Percentiles rank a stretch among this genome's conserved stretches.
These are phyloP conservation scores for Lepidurus packardi DNA, from an alignment of 1,140 invertebrate species.

Conservation along the genomic window DNA sequence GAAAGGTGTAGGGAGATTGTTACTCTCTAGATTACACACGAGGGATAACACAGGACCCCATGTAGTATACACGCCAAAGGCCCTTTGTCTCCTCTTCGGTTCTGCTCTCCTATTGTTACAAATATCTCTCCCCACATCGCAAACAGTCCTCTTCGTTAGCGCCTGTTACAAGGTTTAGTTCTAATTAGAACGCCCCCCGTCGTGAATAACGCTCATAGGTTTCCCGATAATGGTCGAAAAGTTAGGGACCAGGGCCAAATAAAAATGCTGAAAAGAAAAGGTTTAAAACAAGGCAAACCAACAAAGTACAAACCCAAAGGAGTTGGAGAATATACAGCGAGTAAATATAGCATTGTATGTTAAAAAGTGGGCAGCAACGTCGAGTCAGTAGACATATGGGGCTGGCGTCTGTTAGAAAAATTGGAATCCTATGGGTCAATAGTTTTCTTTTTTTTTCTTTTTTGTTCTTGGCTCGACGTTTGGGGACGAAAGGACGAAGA, in stretches of 20 bases:
- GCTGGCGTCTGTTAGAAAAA: neutral
- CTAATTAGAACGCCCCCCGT: slow-evolving; percentile 6
- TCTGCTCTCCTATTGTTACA: slow-evolving; percentile 9
- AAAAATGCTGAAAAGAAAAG: neutral
- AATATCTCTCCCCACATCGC: neutral
- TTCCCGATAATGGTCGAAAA: neutral
- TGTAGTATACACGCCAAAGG: neutral
- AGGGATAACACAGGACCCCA: neutral
- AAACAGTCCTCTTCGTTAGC: neutral
- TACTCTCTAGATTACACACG: neutral
- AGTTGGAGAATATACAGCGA: neutral
- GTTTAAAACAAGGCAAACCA: neutral
- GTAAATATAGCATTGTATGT: neutral
- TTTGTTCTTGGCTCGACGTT: neutral
- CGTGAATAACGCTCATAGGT: neutral
- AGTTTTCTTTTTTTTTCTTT: neutral
- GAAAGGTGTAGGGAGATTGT: slow-evolving; percentile 2
- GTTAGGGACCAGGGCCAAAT: neutral
- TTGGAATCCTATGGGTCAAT: neutral
- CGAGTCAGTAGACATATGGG: neutral
- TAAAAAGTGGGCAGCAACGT: neutral
- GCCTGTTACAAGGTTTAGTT: neutral
- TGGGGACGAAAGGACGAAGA: slow-evolving; percentile 1
- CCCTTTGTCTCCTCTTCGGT: neutral
- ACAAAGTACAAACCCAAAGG: neutral